Evolutionary conservation across 2,113 vertebrate genomes (phyloP), one percentile per base, ranked within the genome.

Genomic region (Speoplatyrhinus poulsoni): DNA sequence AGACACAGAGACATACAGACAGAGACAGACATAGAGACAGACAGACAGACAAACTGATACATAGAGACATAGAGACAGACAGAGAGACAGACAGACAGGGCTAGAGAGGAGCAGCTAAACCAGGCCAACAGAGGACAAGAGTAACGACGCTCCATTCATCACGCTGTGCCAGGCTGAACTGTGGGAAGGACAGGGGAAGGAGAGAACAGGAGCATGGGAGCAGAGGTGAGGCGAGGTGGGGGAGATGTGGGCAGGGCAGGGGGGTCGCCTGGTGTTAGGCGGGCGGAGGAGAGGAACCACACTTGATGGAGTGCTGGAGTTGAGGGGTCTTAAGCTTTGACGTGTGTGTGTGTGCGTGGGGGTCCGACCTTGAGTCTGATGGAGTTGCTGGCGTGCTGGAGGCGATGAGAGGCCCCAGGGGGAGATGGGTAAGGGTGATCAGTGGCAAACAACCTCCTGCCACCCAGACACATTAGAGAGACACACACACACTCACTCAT

Each of bases 111-210:
- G 73, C 75, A 65, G 75, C 70, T 83, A 88, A 92, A 91, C 82
- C 90, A 86, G 87, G 90, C 82, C 92, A 92, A 68, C 75, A 81
- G 85, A 89, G 88, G 91, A 90, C 88, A 85, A 83, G 82, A 91
- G 82, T 92, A 92, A 93, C 89, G 85, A 82, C 68, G 79, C 76
- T 85, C 90, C 87, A 93, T 93, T 91, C 88, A 92, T 93, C 92
- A 93, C 82, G 70, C 70, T 63, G 75, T 81, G 84, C 83, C 88
- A 83, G 54, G 75, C 65, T 69, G 82, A 69, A 87, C 87, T 70
- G 86, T 26, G 76, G 86, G 76, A 85, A 89, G 91, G 88, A 90
- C 88, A 71, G 78, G 74, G 86, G 79, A 87, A 90, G 89, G 89
- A 90, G 86, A 91, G 79, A 41, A 73, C 73, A 41, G 79, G 81